Base-by-base conservation (phyloP, 2,888 invertebrate genomes). In the Acanthosoma haemorrhoidale region DNA sequence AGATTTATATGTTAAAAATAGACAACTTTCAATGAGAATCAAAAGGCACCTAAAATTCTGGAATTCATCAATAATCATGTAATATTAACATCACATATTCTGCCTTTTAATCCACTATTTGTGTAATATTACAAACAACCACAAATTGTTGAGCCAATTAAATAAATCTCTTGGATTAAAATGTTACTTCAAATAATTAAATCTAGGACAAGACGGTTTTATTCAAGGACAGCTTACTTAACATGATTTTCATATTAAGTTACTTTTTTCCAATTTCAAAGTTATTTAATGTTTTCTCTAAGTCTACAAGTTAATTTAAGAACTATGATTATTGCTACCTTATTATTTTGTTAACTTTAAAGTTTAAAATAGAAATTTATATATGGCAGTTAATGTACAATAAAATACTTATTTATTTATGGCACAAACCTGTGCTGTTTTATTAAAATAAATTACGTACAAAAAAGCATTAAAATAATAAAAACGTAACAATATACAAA, bases 1-100 rank as follows among this genome's bases (percentile, higher is more conserved):
- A 63, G 18, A 39, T 63, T 63, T 63, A 63, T 51, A 67, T 15
- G 16, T 57, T 67, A 67, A 67, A 67, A 67, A 67, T 67, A 67
- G 34, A 67, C 34, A 67, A 32, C 36, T 67, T 67, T 34, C 43
- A 34, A 67, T 67, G 57, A 31, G 18, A 25, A 34, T 51, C 51
- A 18, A 67, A 67, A 67, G 67, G 67, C 67, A 67, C 67, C 43
- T 34, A 67, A 29, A 67, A 57, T 64, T 61, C 39, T 38, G 21
- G 34, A 67, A 67, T 67, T 67, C 57, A 67, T 57, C 32, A 57
- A 41, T 41, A 57, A 36, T 29, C 29, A 41, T 39, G 51, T 51
- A 51, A 51, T 9, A 64, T 41, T 67, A 67, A 67, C 57, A 67
- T 67, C 67, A 67, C 66, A 66, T 32, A 4, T 57, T 32, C 32